A percentile compares a stretch with the other conserved stretches of the same genome.
Evolutionary conservation across 2,888 invertebrate genomes (phyloP).

Genomic region (Orthosia incerta): DNA sequence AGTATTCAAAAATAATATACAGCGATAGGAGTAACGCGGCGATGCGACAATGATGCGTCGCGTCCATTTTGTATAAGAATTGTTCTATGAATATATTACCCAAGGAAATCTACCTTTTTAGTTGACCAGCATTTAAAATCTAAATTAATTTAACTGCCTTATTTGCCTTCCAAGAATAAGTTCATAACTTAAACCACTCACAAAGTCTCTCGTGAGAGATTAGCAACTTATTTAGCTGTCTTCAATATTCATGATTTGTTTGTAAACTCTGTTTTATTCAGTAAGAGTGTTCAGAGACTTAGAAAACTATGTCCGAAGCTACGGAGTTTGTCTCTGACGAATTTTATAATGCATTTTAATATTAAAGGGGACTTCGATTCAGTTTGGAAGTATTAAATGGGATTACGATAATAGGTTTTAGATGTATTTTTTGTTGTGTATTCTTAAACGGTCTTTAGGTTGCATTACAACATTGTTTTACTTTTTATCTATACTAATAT

Average conservation of each 20-base stretch:
- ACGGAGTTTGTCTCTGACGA: conserved; percentile 8
- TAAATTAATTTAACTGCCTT: neutral
- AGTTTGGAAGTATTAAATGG: neutral
- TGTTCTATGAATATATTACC: too few relatives aligned
- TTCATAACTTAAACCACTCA: conserved; percentile 63
- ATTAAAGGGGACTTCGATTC: neutral
- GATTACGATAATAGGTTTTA: neutral
- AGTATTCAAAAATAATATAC: too few relatives aligned
- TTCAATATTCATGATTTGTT: conserved; percentile 82
- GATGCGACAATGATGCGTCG: too few relatives aligned
- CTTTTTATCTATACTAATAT: too few relatives aligned
- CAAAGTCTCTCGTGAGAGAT: conserved; percentile 69
- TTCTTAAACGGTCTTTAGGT: neutral
- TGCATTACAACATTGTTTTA: too few relatives aligned
- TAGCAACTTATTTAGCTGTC: conserved; percentile 75
- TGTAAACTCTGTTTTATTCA: conserved; percentile 57
- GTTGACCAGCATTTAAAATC: neutral
- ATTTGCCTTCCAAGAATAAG: conserved; percentile 20
- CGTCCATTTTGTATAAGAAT: too few relatives aligned
- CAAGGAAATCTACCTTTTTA: neutral
- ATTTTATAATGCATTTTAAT: conserved; percentile 33
- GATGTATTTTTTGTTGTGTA: too few relatives aligned
- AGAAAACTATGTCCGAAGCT: conserved; percentile 51
- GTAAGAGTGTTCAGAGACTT: conserved; percentile 55
- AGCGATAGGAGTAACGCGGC: too few relatives aligned